These are phyloP conservation scores for Embidobia sp. DNA, from an alignment of 2,888 invertebrate species.

Conservation along the genomic window DNA sequence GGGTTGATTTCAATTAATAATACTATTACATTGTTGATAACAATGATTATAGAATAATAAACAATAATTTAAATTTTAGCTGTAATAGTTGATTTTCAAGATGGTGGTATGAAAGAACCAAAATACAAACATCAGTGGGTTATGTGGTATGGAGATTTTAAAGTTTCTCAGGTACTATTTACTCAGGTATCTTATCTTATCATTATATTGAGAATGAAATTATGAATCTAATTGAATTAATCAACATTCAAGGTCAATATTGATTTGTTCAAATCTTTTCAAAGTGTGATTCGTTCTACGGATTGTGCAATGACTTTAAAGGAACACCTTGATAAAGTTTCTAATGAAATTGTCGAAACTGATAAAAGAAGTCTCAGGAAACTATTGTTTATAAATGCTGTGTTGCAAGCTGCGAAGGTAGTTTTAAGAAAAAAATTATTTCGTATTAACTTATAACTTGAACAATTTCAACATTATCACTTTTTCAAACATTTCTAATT, in stretches of 20 bases:
- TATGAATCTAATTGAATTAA: too few relatives aligned
- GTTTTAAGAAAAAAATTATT: neutral
- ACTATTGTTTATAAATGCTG: conserved; percentile 65
- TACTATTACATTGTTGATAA: neutral
- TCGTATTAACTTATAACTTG: neutral
- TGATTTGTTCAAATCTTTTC: conserved; percentile 68
- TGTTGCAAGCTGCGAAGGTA: conserved; percentile 73
- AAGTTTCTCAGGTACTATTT: conserved; percentile 75
- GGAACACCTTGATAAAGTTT: conserved; percentile 62
- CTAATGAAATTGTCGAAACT: neutral
- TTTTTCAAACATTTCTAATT: too few relatives aligned
- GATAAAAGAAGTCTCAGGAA: conserved; percentile 59
- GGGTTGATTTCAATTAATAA: neutral
- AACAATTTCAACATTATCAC: too few relatives aligned
- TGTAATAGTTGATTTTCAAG: conserved; percentile 76
- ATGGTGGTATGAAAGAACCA: conserved; percentile 75
- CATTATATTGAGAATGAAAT: too few relatives aligned
- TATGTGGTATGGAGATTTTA: conserved; percentile 78
- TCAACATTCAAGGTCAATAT: conserved; percentile 71
- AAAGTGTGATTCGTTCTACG: conserved; percentile 66
- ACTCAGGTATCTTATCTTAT: too few relatives aligned
- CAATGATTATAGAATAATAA: too few relatives aligned
- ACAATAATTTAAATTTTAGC: too few relatives aligned
- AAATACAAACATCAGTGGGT: conserved; percentile 77
- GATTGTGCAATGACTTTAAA: conserved; percentile 49